Evolutionary conservation across 2,113 vertebrate species (phyloP).

Genomic region (Phrynocephalus versicolor): DNA sequence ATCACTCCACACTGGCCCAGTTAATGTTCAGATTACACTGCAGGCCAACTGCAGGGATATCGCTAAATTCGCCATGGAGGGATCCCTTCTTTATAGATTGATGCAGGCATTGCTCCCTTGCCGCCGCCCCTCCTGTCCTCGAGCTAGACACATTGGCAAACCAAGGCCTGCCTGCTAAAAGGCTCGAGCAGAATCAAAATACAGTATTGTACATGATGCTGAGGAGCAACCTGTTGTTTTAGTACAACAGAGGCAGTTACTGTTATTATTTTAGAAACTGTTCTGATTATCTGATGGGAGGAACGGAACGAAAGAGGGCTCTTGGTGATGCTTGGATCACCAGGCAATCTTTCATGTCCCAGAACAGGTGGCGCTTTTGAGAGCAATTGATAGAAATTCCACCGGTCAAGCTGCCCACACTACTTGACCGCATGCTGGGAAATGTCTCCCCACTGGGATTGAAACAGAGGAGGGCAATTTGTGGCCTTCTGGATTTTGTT

Average conservation of each 20-base stretch:
- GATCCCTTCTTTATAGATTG: conserved; percentile 33
- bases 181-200: not conserved
- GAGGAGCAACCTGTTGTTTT: not conserved
- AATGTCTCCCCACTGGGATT: not conserved
- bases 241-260: not conserved
- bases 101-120: not conserved
- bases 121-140: not conserved
- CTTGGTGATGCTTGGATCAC: not conserved
- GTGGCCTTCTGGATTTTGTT: not conserved
- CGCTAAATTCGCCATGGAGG: conserved; percentile 5
- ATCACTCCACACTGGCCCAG: not conserved
- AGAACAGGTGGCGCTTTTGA: not conserved
- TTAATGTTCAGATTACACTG: conserved; percentile 14
- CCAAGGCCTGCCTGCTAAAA: not conserved
- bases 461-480: not conserved
- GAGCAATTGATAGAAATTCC: not conserved
- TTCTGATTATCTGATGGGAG: not conserved
- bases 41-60: conserved; percentile 9
- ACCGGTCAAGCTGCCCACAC: not conserved
- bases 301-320: not conserved
- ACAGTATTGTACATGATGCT: not conserved
- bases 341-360: not conserved
- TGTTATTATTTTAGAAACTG: conserved; percentile 6
- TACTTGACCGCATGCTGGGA: not conserved
- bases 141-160: conserved; percentile 12